Evolutionary conservation across 2,888 invertebrate species (phyloP), one percentile per base, ranked within the genome.

Genomic region (Ophonus ardosiacus): DNA sequence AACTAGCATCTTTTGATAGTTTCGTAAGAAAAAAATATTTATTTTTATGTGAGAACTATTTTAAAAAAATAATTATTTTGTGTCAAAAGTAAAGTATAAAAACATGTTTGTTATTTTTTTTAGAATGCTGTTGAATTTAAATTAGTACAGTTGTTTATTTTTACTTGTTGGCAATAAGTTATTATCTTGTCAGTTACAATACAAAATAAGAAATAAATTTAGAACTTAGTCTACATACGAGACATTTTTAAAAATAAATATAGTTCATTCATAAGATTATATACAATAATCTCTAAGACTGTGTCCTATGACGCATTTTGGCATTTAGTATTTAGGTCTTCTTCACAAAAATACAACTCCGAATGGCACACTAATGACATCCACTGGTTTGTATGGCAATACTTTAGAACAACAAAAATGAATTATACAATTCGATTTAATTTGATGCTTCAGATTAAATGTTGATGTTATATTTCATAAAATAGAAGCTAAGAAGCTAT

Each of bases 31-130:
- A 51, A 13, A 13, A 51, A 10, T 51, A 51, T 13, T 51, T 51
- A 51, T 51, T 51, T 51, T 51, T 51, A 51, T 51, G 43, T 51
- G 43, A 10, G 13, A 51, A 8, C 10, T 10, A 13, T 51, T 51
- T 56, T 56, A 56, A 56, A 59, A 59, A 57, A 57, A 57, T n/a
- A 57, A 59, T 59, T 59, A 59, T 17, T 15, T 10, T 59, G 7
- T 59, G 59, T 59, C 59, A 17, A 59, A 59, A 15, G 15, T 59
- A 15, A 6, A 56, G 56, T 56, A 5, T 56, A n/a, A 59, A 59
- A 59, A 59, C 59, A 59, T 59, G 59, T 59, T 15, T n/a, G 59
- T 59, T n/a, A 15, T 59, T 59, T 17, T 59, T 59, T 17, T 15
- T 59, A 59, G 59, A 59, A 59, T 13, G 6, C 15, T n/a, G 15